These are phyloP conservation scores for Chiloscyllium punctatum DNA, from an alignment of 2,797 vertebrate species.

Conservation along the genomic window DNA sequence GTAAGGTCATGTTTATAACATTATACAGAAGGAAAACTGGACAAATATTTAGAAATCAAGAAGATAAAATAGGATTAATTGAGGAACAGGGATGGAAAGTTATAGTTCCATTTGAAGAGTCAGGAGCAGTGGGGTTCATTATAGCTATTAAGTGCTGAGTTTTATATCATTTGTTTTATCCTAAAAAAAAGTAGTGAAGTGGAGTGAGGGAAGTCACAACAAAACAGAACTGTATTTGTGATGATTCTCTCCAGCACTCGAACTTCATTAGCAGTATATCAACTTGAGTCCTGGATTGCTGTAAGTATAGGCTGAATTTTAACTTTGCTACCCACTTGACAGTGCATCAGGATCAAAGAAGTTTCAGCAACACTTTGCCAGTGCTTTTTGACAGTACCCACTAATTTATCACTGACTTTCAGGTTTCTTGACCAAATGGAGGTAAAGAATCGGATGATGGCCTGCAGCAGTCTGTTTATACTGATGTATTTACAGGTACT, in stretches of 20 bases:
- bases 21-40: neutral
- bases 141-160: neutral
- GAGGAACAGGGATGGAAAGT: neutral
- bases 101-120: neutral
- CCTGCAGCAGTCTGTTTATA: neutral
- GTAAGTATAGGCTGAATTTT: neutral
- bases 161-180: neutral
- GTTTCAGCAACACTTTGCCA: neutral
- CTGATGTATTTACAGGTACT: neutral
- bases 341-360: neutral
- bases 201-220: neutral
- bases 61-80: neutral
- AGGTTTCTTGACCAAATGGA: neutral
- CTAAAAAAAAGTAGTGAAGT: too few species aligned
- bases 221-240: neutral
- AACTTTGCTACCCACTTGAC: neutral
- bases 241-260: neutral
- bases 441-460: neutral
- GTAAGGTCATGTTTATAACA: neutral
- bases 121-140: neutral
- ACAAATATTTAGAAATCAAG: constrained; percentile 6
- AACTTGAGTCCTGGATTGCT: neutral
- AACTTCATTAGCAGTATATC: neutral
- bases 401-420: neutral
- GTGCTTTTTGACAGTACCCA: neutral